These are phyloP conservation scores for Aix galericulata DNA, from an alignment of 2,113 vertebrate species.

Conservation along the genomic window DNA sequence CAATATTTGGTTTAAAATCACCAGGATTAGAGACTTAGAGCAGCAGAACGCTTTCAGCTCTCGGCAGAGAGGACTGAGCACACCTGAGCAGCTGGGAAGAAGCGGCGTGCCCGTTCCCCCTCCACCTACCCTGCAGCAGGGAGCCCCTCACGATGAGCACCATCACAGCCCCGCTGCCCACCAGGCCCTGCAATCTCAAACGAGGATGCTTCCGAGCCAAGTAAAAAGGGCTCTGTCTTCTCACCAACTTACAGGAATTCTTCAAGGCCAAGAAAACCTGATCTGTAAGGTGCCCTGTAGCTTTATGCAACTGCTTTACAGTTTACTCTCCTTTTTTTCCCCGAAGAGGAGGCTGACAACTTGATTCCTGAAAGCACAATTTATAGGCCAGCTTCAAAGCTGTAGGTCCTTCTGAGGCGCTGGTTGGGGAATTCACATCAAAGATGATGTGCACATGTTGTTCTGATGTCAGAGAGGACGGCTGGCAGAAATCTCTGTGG, in stretches of 20 bases:
- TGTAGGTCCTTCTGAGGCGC: slow-evolving; percentile 73
- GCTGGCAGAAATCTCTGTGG: slow-evolving; percentile 66
- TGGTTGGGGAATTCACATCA: slow-evolving; percentile 81
- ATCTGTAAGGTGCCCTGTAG: slow-evolving; percentile 65
- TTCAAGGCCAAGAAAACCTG: slow-evolving; percentile 67
- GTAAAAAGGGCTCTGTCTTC: slow-evolving; percentile 52
- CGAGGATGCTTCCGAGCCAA: not conserved
- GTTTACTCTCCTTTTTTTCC: slow-evolving; percentile 59
- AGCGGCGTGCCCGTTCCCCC: not conserved
- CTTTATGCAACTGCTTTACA: slow-evolving; percentile 62
- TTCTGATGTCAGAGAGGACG: slow-evolving; percentile 72
- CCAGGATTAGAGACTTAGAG: not conserved
- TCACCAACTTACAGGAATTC: slow-evolving; percentile 30
- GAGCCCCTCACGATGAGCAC: not conserved
- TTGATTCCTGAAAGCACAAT: slow-evolving; percentile 80
- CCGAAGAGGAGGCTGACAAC: slow-evolving; percentile 73
- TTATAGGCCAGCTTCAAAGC: slow-evolving; percentile 84
- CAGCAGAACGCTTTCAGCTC: not conserved
- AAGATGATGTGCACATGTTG: slow-evolving; percentile 67
- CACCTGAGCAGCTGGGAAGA: not conserved
- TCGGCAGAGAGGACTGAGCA: not conserved
- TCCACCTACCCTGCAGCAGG: not conserved
- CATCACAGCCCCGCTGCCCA: not conserved
- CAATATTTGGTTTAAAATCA: not conserved
- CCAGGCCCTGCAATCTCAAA: not conserved